Base-by-base conservation (phyloP, 1,140 invertebrate genomes). In the Lineus longissimus region DNA sequence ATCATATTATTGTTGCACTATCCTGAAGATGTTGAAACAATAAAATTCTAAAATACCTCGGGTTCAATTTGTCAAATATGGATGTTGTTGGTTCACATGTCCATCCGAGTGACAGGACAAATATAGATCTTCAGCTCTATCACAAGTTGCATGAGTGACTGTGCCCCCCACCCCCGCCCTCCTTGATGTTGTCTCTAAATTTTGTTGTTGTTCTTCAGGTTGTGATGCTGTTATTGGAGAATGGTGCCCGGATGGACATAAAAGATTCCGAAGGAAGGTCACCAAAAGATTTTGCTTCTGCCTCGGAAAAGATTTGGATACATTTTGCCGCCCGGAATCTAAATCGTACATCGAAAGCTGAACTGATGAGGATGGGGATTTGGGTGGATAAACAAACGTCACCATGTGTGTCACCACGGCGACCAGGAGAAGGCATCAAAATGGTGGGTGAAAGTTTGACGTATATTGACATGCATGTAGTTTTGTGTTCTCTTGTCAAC, bases 301-400 rank as follows among this genome's bases (percentile, higher is more conserved):
- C 75, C 11, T 80, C 78, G 41, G 76, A 78, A 41, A 76, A 74
- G 57, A 74, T 80, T 17, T 80, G 78, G 78, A 76, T 76, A 33
- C 75, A 78, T 59, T 80, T 80, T 73, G 78, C 75, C 23, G 70
- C 70, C 22, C 58, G 76, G 45, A 64, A 66, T 19, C 45, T 75
- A 17, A 55, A 67, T 11, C 65, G 76, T 45, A 75, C 73, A 31
- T 55, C 63, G 2, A 67, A 71, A 60, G 55, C 43, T 43, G 74
- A 76, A 25, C 67, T 80, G 4, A 58, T 76, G 2, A 66, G 75
- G 9, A 77, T 73, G 55, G 67, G 68, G 36, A 71, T 80, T 45
- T 70, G 70, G 61, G 77, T 77, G 70, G 19, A 62, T 57, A 61
- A 40, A 2, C 41, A 54, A 55, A 40, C 40, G 15, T 60, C 60